Base-by-base conservation (phyloP, 2,888 invertebrate genomes). In the Xestia sexstrigata region DNA sequence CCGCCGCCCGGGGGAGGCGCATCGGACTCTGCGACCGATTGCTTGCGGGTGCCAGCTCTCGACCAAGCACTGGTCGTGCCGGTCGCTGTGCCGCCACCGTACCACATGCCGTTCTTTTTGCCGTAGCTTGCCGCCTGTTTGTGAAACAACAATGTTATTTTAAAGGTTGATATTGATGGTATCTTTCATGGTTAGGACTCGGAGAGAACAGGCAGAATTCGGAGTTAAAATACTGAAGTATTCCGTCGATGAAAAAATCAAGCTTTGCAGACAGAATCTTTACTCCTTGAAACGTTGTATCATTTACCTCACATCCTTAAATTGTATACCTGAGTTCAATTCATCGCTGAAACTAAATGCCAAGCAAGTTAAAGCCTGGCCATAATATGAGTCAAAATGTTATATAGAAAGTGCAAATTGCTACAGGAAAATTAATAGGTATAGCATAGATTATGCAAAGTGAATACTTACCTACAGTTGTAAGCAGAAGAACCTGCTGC, bases 51-150 rank as follows among this genome's bases (percentile, higher is more conserved):
- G 79, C 97, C 97, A 70, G 98, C 97, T 88, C 98, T 97, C 83
- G 98, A 98, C 97, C 97, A 97, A 86, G 97, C 98, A 83, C 98
- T 98, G 92, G 92, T 78, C 23, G 78, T 97, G 90, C 98, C 97
- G 86, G 97, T 95, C 0, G 95, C 93, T 92, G 96, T 97, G 20
- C 97, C 93, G 20, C 97, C 93, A 84, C 97, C 97, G 95, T 98
- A 98, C 98, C 98, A 98, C 96, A 98, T 98, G 86, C 98, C 98
- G 97, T 98, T 98, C 97, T 98, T 99, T 96, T 98, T 98, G 81
- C 98, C 98, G 97, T 99, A 98, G 95, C 98, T 98, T 86, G 98
- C 98, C 91, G 98, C 98, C 98, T 98, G 95, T 67, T 67, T 30
- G 17, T 30, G 0, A 65, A 84, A 84, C 4, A 2, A 8, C 1